Conservation (phyloP, 2,113 vertebrate genomes). For the Centropus unirufus region DNA sequence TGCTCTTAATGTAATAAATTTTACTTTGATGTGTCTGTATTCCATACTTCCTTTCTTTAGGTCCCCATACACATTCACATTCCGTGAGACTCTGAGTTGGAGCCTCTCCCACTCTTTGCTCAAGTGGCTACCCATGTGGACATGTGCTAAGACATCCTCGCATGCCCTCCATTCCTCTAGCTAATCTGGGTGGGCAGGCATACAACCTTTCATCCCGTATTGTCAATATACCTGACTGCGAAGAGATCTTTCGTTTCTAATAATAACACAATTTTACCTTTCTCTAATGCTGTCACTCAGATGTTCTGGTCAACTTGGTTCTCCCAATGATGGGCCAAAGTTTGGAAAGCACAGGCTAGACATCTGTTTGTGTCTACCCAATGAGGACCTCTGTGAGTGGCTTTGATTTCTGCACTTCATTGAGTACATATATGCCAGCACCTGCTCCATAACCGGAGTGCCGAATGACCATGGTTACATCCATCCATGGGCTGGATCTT, state of each 20-base stretch:
- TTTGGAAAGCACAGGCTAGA: not conserved
- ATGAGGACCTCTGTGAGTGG: not conserved
- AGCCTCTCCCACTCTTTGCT: not conserved
- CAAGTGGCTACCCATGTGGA: rapidly evolving
- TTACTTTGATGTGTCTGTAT: not conserved
- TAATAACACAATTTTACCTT: not conserved
- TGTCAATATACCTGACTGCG: not conserved
- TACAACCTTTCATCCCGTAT: not conserved
- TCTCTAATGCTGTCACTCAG: not conserved
- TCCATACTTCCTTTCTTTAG: not conserved
- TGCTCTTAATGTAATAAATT: not conserved
- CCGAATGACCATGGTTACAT: not conserved
- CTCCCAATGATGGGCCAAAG: not conserved
- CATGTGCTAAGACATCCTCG: rapidly evolving
- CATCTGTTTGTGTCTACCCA: not conserved
- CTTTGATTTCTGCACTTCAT: not conserved
- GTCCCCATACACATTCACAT: not conserved
- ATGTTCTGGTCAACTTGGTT: not conserved
- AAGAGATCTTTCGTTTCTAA: not conserved
- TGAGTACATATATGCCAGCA: not conserved
- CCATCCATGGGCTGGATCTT: not conserved
- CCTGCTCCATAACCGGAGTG: not conserved
- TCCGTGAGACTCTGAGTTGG: not conserved
- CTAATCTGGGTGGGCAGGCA: not conserved
- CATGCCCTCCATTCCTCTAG: not conserved